Percentiles rank a stretch among this genome's conserved stretches.
Evolutionary conservation across 2,888 invertebrate species (phyloP).

Genomic region (Eupithecia subumbrata): DNA sequence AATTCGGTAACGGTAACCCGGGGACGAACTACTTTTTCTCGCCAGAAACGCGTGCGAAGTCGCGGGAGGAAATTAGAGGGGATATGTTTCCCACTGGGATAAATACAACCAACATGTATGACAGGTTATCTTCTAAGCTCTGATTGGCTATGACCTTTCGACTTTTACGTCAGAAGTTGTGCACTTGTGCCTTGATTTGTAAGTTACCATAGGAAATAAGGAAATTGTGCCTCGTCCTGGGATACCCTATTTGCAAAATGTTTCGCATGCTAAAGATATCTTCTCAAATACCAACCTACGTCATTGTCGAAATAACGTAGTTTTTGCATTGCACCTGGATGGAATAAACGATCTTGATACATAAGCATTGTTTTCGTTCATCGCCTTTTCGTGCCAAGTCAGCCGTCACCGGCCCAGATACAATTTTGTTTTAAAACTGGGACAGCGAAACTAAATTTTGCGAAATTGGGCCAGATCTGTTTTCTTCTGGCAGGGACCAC

Average conservation of each 20-base stretch:
- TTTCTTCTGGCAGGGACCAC: no score
- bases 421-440: no score
- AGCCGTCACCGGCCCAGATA: no score
- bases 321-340: no score
- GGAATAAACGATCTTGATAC: no score
- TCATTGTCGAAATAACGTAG: background rate
- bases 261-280: background rate
- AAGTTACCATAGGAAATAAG: background rate
- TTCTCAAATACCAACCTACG: background rate
- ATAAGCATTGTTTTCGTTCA: no score
- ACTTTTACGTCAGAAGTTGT: background rate
- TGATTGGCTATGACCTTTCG: conserved; percentile 1
- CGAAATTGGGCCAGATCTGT: no score
- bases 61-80: background rate
- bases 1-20: no score
- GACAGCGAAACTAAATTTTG: no score
- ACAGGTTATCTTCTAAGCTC: background rate
- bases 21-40: no score
- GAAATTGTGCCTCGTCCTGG: background rate
- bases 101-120: background rate
- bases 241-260: background rate
- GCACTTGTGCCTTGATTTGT: background rate
- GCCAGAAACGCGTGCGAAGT: background rate
- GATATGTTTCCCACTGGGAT: background rate
- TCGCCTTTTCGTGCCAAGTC: no score